A percentile compares a stretch with the other conserved stretches of the same genome.
phyloP scores from a whole-genome alignment of 35 echinoderm and acorn worm genomes.

The Lytechinus variegatus region DNA sequence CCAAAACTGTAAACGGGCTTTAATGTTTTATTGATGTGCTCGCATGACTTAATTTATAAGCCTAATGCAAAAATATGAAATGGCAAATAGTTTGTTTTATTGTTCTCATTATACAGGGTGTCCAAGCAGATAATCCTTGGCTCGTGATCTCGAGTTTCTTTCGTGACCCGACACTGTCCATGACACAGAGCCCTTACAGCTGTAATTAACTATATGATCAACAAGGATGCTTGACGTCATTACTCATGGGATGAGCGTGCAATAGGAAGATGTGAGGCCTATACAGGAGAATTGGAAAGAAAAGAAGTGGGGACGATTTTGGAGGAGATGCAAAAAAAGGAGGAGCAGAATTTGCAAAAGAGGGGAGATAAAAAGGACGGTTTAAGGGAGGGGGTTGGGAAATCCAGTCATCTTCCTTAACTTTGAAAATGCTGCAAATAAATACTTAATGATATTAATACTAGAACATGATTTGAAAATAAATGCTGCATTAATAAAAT shows the following conservation, averaged over 20 bases:
- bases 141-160: neutral
- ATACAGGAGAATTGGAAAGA: no score
- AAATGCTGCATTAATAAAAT: no score
- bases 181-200: neutral
- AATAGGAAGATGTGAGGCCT: neutral
- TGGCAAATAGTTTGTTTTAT: neutral
- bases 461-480: no score
- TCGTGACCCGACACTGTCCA: neutral
- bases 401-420: no score
- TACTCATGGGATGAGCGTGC: neutral
- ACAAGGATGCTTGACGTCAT: neutral
- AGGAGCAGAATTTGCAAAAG: neutral
- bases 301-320: neutral
- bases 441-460: no score
- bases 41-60: no score
- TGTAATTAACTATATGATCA: neutral
- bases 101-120: neutral
- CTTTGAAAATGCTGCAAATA: no score
- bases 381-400: no score
- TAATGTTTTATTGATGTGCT: no score
- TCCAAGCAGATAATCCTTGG: neutral
- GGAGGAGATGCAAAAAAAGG: neutral
- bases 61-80: no score
- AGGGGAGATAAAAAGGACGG: neutral
- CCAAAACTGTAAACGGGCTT: no score